phyloP scores from a whole-genome alignment of 2,113 vertebrate species.

The Pavo muticus region DNA sequence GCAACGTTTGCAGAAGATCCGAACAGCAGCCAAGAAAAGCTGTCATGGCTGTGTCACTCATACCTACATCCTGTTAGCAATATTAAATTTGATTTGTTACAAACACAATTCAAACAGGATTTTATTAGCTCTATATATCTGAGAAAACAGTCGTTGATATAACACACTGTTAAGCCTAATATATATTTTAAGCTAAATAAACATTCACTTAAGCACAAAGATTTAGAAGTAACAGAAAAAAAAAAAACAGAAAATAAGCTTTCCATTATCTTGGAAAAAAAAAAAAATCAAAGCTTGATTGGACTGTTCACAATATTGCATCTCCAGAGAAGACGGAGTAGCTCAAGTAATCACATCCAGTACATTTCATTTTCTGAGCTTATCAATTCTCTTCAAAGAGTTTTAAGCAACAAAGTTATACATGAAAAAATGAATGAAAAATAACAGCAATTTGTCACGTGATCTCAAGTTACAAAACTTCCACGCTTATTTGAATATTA shows the following conservation, averaged over 20 bases:
- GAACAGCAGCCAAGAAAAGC: constrained; percentile 91
- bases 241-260: background rate
- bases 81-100: background rate
- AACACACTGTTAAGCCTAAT: background rate
- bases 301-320: background rate
- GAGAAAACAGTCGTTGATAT: background rate
- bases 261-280: background rate
- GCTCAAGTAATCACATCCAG: background rate
- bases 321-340: background rate
- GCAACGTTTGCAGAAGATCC: constrained; percentile 91
- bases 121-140: background rate
- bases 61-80: constrained; percentile 89
- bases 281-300: background rate
- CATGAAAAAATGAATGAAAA: background rate
- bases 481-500: too few species aligned
- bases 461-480: background rate
- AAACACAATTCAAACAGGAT: background rate
- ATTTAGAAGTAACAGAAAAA: background rate
- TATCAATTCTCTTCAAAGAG: background rate
- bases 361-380: background rate
- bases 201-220: background rate
- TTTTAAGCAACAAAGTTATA: background rate
- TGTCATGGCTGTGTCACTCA: constrained; percentile 91
- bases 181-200: background rate
- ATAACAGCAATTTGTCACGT: background rate